Conservation (phyloP, 2,113 vertebrate species). For the Dendrocopos noguchii region DNA sequence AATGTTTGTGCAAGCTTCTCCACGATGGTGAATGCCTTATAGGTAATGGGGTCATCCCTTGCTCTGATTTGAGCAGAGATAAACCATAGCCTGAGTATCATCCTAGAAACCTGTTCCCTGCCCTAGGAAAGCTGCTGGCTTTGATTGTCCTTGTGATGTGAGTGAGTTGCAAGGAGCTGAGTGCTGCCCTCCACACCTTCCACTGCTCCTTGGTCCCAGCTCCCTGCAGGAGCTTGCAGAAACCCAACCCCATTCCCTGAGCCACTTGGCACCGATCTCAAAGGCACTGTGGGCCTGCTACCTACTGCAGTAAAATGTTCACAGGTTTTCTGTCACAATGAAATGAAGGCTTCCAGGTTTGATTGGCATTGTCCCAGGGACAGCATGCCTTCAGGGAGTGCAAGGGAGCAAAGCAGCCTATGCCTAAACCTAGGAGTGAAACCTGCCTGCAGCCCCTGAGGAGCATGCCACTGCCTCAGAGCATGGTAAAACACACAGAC, state of each 20-base stretch:
- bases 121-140: background rate
- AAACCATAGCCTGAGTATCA: background rate
- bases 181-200: background rate
- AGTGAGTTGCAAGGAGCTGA: background rate
- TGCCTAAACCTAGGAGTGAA: no score
- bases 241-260: background rate
- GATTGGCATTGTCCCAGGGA: background rate
- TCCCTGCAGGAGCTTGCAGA: background rate
- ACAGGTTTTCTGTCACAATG: background rate
- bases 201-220: background rate
- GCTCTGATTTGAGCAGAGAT: background rate
- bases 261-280: no score
- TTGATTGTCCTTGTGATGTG: background rate
- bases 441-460: no score
- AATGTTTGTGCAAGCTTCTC: background rate
- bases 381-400: background rate
- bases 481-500: no score
- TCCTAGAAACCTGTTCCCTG: background rate
- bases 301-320: background rate
- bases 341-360: background rate
- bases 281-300: no score
- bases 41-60: background rate
- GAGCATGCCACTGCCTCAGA: no score
- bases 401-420: background rate
- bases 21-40: accelerated